A percentile compares a stretch with the other conserved stretches of the same genome.
phyloP scores from a whole-genome alignment of 2,888 invertebrate genomes.

The Brachyptera putata region DNA sequence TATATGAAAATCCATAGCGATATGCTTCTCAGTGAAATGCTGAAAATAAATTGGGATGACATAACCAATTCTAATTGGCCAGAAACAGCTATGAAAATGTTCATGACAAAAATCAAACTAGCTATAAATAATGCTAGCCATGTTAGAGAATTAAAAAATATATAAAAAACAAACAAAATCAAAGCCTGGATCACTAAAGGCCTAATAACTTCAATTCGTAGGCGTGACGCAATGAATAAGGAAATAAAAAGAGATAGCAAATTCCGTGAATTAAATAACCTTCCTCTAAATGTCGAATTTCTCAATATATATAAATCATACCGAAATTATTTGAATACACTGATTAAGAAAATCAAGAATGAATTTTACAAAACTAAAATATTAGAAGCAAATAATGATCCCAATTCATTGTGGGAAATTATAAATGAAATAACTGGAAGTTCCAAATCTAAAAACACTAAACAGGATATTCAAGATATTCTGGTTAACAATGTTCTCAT shows the following conservation, averaged over 20 bases:
- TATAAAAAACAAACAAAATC: not conserved
- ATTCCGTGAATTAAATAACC: not conserved
- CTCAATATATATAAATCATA: not conserved
- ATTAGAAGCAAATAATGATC: too few species aligned
- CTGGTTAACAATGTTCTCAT: too few species aligned
- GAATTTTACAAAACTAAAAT: too few species aligned
- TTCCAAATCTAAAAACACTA: too few species aligned
- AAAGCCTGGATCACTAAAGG: not conserved
- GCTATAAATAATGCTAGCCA: not conserved
- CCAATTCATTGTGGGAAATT: too few species aligned
- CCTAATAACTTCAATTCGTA: not conserved
- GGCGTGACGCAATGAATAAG: not conserved
- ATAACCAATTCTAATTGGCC: too few species aligned
- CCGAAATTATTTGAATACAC: not conserved
- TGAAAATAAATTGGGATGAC: not conserved
- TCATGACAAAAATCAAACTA: too few species aligned
- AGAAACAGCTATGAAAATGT: too few species aligned
- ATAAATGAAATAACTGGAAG: too few species aligned
- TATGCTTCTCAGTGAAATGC: not conserved
- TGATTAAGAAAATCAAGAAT: too few species aligned
- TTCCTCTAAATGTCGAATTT: too few species aligned
- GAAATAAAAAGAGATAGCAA: not conserved
- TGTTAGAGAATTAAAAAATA: not conserved
- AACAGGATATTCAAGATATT: too few species aligned
- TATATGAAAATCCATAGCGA: not conserved